Percentiles rank a stretch among this genome's conserved stretches.
Evolutionary conservation across 2,797 vertebrate species (phyloP).

Genomic region (Lithobates sylvaticus): DNA sequence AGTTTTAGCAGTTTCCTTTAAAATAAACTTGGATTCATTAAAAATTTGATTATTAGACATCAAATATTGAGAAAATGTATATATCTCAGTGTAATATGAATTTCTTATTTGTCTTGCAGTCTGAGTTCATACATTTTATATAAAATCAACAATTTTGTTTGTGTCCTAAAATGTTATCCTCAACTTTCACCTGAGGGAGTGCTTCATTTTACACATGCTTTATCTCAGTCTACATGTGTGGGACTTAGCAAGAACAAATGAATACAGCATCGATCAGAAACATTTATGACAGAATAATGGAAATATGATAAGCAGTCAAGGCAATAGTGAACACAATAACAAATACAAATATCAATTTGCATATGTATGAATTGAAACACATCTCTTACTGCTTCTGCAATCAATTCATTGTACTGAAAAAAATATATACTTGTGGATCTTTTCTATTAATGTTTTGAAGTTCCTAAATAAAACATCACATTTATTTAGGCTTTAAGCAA

Average conservation of each 20-base stretch:
- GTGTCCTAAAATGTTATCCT: not conserved
- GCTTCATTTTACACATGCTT: not conserved
- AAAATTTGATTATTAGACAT: no score
- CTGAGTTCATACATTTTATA: no score
- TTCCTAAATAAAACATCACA: slow-evolving; percentile 46
- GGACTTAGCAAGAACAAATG: not conserved
- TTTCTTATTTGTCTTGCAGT: no score
- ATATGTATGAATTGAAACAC: slow-evolving; percentile 53
- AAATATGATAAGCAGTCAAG: slow-evolving; percentile 49
- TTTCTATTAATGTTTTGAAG: slow-evolving; percentile 8
- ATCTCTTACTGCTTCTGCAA: slow-evolving; percentile 34
- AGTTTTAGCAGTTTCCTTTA: no score
- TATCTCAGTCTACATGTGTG: not conserved
- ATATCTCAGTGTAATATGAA: no score
- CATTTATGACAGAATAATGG: not conserved
- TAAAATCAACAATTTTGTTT: not conserved
- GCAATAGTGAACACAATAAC: slow-evolving; percentile 30
- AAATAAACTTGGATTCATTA: no score
- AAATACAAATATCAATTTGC: slow-evolving; percentile 57
- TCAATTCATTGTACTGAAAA: slow-evolving; percentile 39
- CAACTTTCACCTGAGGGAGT: not conserved
- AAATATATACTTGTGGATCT: not conserved
- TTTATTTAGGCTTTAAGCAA: slow-evolving; percentile 41
- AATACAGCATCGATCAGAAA: not conserved
- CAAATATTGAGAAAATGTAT: no score